Evolutionary conservation across 2,797 vertebrate genomes (phyloP), one percentile per base, ranked within the genome.

Genomic region (Xiphorhynchus erythropygius): DNA sequence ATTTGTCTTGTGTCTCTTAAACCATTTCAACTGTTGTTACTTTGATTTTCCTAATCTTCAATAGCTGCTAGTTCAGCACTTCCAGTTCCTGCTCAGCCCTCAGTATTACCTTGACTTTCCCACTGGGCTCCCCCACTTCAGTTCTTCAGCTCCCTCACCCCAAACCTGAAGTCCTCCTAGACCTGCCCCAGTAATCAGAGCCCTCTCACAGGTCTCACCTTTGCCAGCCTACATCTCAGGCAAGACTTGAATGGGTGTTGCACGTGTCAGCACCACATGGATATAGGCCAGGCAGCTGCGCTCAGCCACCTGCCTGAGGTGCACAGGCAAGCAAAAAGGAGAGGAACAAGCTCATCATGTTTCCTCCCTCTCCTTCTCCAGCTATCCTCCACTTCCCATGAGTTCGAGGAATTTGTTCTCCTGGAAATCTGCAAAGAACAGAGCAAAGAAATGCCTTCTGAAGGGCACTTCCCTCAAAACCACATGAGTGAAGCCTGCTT

Each of bases 281-380:
- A 6, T 39, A 39, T 11, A 22, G 41, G 28, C 33, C 1, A 3
- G 27, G 33, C n/a, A 39, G 55, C 39, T 62, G 37, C 50, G 39
- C 74, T 62, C 6, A 11, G 86, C 49, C 57, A 63, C 47, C 27
- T 37, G 12, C 41, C 39, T 19, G 17, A 57, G 46, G 46, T 24
- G 18, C 3, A 2, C 2, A 46, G 28, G 30, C 18, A 69, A 65
- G 25, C 7, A 37, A 49, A 79, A 68, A 65, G 24, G 18, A 52
- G 2, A 46, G 30, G 21, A 55, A 74, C 24, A 42, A 1, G 0
- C 22, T 89, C 17, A 25, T 27, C 0, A 0, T 27, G 27, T 35
- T 84, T 71, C 10, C 8, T 87, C 24, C 25, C 19, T 81, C 65
- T 53, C 9, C 18, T 52, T 52, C 55, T 81, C 27, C 3, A 1